These are phyloP conservation scores for Oryzaephilus surinamensis DNA, from an alignment of 1,140 invertebrate species.

Conservation along the genomic window DNA sequence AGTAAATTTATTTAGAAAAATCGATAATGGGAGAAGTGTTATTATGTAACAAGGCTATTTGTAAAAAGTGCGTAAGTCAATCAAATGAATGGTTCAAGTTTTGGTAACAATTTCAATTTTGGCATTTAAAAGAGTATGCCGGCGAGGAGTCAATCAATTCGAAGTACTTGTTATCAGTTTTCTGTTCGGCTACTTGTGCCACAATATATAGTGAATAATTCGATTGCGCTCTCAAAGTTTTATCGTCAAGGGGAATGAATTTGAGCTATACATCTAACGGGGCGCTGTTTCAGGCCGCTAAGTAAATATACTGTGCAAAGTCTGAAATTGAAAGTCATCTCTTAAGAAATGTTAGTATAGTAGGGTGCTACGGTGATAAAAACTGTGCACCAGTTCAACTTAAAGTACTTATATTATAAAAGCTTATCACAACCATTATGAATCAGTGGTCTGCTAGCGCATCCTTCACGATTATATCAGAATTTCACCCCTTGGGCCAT, in stretches of 20 bases:
- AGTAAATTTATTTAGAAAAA: too few species aligned
- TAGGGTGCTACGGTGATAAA: slow-evolving; percentile 12
- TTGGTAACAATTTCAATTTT: slow-evolving; percentile 25
- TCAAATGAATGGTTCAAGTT: too few species aligned
- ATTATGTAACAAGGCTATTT: too few species aligned
- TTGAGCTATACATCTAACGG: slow-evolving; percentile 19
- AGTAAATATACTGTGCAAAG: slow-evolving; percentile 31
- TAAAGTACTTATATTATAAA: slow-evolving; percentile 13
- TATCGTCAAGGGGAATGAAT: slow-evolving; percentile 28
- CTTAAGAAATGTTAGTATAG: slow-evolving; percentile 16
- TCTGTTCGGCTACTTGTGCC: slow-evolving; percentile 22
- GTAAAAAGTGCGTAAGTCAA: too few species aligned
- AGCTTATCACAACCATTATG: slow-evolving; percentile 12
- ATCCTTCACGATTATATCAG: slow-evolving; percentile 10
- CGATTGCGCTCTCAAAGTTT: slow-evolving; percentile 29
- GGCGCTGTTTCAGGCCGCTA: slow-evolving; percentile 11
- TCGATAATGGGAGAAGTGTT: too few species aligned
- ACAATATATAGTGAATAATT: slow-evolving; percentile 31
- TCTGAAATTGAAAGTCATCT: slow-evolving; percentile 32
- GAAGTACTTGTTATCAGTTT: slow-evolving; percentile 19
- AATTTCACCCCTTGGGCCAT: too few species aligned
- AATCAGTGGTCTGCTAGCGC: slow-evolving; percentile 12
- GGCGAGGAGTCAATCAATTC: slow-evolving; percentile 18
- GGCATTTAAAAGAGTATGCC: slow-evolving; percentile 11
- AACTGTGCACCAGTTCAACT: slow-evolving; percentile 11